A percentile compares a stretch with the other conserved stretches of the same genome.
phyloP scores from a whole-genome alignment of 1,140 invertebrate genomes.

The Ceratina calcarata region DNA sequence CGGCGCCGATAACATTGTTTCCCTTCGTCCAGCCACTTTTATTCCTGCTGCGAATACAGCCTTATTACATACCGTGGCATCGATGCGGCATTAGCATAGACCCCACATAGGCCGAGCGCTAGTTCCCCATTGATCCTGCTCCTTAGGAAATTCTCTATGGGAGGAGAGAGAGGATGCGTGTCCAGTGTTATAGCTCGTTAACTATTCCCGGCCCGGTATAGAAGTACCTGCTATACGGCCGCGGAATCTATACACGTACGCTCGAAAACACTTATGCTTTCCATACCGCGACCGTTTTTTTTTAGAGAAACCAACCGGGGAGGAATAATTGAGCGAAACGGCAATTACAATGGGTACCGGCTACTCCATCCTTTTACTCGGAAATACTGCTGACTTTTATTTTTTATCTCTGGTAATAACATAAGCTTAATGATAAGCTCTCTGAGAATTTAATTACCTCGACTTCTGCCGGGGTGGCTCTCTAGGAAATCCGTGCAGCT shows the following conservation, averaged over 20 bases:
- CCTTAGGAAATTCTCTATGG: constrained; percentile 44
- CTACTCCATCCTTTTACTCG: not conserved
- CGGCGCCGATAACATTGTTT: constrained; percentile 72
- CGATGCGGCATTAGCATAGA: constrained; percentile 53
- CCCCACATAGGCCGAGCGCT: constrained; percentile 16
- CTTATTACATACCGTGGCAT: constrained; percentile 57
- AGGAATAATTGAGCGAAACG: constrained; percentile 15
- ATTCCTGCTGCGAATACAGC: constrained; percentile 34
- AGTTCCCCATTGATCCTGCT: constrained; percentile 46
- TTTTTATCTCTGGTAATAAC: not conserved
- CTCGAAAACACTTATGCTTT: constrained; percentile 16
- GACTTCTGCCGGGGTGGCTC: not conserved
- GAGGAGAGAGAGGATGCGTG: constrained; percentile 13
- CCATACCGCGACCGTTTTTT: not conserved
- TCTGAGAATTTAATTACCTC: not conserved
- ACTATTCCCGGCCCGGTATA: constrained; percentile 24
- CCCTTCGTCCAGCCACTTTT: constrained; percentile 65
- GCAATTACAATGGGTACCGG: constrained; percentile 4
- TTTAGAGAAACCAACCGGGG: not conserved
- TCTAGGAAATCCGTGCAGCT: not conserved
- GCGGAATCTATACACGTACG: not conserved
- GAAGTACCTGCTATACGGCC: not conserved
- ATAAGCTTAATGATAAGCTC: not conserved
- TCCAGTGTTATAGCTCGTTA: constrained; percentile 25
- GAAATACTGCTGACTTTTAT: not conserved